Base-by-base conservation (phyloP, 2,113 vertebrate genomes). In the Ctenodactylus gundi region DNA sequence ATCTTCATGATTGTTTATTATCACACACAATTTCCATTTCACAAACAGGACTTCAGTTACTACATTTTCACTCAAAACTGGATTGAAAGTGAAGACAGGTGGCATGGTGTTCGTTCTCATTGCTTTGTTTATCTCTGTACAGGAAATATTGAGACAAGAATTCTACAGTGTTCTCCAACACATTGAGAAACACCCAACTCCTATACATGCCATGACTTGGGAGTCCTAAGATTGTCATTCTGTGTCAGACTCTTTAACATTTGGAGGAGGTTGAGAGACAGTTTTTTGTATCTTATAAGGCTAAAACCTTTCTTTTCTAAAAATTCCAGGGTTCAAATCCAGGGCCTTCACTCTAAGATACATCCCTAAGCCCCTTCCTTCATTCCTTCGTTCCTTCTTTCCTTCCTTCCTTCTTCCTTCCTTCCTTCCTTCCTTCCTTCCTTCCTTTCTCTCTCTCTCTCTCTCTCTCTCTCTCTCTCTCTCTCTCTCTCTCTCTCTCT, bases 1-100 rank as follows among this genome's bases (percentile, higher is more conserved):
- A 41, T 72, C 21, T 72, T 73, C 51, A 41, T 93, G 68, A 46
- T 72, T 64, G 34, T 17, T 17, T 82, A 36, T 36, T n/a, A n/a
- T 25, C 53, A 60, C 20, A 92, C 55, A 76, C 9, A n/a, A 11
- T 68, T 95, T 95, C 9, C 29, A 44, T 67, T 88, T 90, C 12
- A 90, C 85, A 94, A 89, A 62, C 62, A 60, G 57, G 64, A 23
- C 44, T 90, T 77, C n/a, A 51, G 51, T 68, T 90, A 65, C 55
- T 64, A 53, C 73, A 46, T 89, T 57, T 75, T 80, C 25, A 39
- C 72, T 90, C 60, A 65, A 68, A 84, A 75, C 36, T 85, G 39
- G 9, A 3, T 72, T 88, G 39, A 17, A 81, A 90, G 21, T 46
- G 85, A 46, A 12, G 84, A 93, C n/a, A 8, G 55, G 55, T 70